A percentile compares a stretch with the other conserved stretches of the same genome.
Evolutionary conservation across 2,888 invertebrate genomes (phyloP).

Genomic region (Ennomos erosarius): DNA sequence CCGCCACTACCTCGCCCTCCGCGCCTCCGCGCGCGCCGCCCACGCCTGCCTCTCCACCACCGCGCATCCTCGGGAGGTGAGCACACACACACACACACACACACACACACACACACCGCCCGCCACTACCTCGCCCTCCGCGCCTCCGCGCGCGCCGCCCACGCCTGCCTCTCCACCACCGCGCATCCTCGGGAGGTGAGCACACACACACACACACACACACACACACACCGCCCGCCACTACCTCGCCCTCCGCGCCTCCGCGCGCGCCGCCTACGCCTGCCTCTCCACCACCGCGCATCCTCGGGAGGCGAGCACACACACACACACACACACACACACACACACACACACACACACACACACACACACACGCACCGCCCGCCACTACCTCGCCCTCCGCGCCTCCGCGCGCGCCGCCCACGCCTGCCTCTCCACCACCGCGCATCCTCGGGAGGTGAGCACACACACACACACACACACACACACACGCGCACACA

Average conservation of each 20-base stretch:
- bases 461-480: slow-evolving; percentile 45
- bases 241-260: slow-evolving; percentile 87
- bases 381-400: slow-evolving; percentile 89
- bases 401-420: slow-evolving; percentile 80
- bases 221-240: slow-evolving; percentile 91
- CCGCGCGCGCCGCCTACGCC: slow-evolving; percentile 87
- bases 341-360: slow-evolving; percentile 42
- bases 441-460: slow-evolving; percentile 91
- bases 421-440: slow-evolving; percentile 92
- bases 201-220: slow-evolving; percentile 42
- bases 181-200: slow-evolving; percentile 90
- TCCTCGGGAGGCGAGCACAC: slow-evolving; percentile 88
- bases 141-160: slow-evolving; percentile 81
- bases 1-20: slow-evolving; percentile 88
- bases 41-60: slow-evolving; percentile 93
- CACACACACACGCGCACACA: too few relatives aligned
- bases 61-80: slow-evolving; percentile 90
- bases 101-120: too few relatives aligned
- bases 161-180: slow-evolving; percentile 92
- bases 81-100: slow-evolving; percentile 43
- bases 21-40: slow-evolving; percentile 79
- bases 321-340: too few relatives aligned
- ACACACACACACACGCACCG: slow-evolving; percentile 84
- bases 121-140: slow-evolving; percentile 89
- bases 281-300: slow-evolving; percentile 91